Evolutionary conservation across 2,888 invertebrate genomes (phyloP), one percentile per base, ranked within the genome.

Genomic region (Hirudinaria manillensis): DNA sequence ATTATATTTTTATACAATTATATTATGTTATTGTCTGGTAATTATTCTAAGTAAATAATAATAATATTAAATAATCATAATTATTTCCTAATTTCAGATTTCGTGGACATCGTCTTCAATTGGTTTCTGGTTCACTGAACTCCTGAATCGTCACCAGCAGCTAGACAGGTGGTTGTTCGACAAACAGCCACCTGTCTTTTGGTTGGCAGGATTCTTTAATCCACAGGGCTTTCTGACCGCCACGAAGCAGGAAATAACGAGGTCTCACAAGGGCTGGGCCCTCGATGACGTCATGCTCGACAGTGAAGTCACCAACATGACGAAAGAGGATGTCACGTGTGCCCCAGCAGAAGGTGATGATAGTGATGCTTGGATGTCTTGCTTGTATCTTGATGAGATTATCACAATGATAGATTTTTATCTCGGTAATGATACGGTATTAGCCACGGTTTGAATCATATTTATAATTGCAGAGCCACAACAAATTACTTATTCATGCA

Each of bases 201-300:
- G 97, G 97, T 95, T 97, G 94, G 95, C 96, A 0, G 97, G 96
- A 66, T 96, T 97, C 86, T 97, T 97, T 86, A 97, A 97, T 87
- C 95, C 96, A 0, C 96, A 84, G 83, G 86, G 86, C 75, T 86
- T 86, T 82, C 81, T 86, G 78, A 86, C 86, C 24, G 85, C 86
- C 71, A 86, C 86, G 85, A 81, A 85, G 80, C 86, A 86, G 79
- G 86, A 86, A 80, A 85, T 86, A 74, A 85, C 86, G 4, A 34
- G 86, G 61, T 83, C 84, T 32, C 85, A 86, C 80, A 86, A 86
- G 78, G 85, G 85, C 70, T 86, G 86, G 85, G 85, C 86, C 38
- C 81, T 86, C 45, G 86, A 86, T 80, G 80, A 81, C 70, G 86
- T 86, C 32, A 81, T 84, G 10, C 81, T 86, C 32, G 83, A 82